Conservation (phyloP, 2,113 vertebrate species). For the Vicugna pacos region DNA sequence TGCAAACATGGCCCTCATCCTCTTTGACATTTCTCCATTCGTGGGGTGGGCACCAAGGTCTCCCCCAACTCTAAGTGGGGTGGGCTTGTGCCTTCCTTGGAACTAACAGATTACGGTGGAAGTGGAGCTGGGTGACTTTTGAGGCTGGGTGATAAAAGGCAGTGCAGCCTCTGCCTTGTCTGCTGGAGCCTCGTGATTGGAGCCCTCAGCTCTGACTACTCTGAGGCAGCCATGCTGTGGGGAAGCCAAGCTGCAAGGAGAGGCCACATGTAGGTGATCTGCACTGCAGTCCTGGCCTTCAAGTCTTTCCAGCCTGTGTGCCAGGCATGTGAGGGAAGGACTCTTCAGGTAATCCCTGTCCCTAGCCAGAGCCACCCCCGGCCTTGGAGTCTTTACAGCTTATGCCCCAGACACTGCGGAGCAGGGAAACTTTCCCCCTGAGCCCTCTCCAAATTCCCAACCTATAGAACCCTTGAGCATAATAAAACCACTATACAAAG, state of each 20-base stretch:
- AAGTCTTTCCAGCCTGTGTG: not conserved
- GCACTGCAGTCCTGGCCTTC: not conserved
- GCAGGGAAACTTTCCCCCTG: not conserved
- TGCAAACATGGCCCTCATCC: not conserved
- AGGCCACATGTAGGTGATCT: not conserved
- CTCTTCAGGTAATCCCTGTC: not conserved
- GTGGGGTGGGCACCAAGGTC: not conserved
- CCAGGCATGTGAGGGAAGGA: not conserved
- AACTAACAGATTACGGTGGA: not conserved
- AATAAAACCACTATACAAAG: not conserved
- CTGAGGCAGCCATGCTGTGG: not conserved
- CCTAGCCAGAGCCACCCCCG: accelerated
- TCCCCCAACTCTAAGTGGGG: not conserved
- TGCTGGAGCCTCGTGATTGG: not conserved
- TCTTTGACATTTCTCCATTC: not conserved
- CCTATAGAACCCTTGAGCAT: not conserved
- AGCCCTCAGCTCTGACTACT: not conserved
- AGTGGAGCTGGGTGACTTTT: not conserved
- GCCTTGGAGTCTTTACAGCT: not conserved
- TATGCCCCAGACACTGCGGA: not conserved
- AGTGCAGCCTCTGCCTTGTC: not conserved
- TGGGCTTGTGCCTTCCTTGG: not conserved
- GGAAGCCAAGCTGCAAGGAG: not conserved
- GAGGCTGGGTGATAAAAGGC: not conserved
- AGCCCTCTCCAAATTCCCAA: not conserved